Evolutionary conservation across 1,140 invertebrate genomes (phyloP).

Genomic region (Frieseomelitta varia): DNA sequence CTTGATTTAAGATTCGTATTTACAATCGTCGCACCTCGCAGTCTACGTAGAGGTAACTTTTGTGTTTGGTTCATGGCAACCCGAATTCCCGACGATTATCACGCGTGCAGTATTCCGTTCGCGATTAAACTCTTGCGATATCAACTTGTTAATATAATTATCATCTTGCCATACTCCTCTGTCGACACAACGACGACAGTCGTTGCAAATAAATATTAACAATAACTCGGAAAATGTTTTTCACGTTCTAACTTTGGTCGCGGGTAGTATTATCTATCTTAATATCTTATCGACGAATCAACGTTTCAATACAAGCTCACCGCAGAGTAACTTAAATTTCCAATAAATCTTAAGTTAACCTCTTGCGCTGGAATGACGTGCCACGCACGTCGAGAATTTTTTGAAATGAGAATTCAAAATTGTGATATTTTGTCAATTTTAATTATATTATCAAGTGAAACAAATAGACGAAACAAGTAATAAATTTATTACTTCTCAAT

Average conservation of each 20-base stretch:
- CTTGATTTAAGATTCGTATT: slow-evolving; percentile 24
- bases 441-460: too few species aligned
- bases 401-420: too few species aligned
- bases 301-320: rapidly evolving
- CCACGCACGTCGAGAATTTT: too few species aligned
- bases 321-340: neutral
- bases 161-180: too few species aligned
- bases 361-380: too few species aligned
- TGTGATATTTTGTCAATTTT: too few species aligned
- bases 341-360: too few species aligned
- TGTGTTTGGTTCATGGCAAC: slow-evolving; percentile 10
- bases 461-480: too few species aligned
- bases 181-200: neutral
- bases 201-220: slow-evolving; percentile 7
- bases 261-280: neutral
- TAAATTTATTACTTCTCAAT: too few species aligned
- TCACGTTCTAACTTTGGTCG: neutral
- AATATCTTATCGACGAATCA: neutral
- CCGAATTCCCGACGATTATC: neutral
- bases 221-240: neutral
- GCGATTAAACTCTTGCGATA: neutral
- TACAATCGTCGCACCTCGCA: slow-evolving; percentile 12
- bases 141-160: neutral
- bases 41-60: slow-evolving; percentile 32
- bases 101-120: neutral